phyloP scores from a whole-genome alignment of 1,140 invertebrate species.

The Thalassaphorura encarpata region DNA sequence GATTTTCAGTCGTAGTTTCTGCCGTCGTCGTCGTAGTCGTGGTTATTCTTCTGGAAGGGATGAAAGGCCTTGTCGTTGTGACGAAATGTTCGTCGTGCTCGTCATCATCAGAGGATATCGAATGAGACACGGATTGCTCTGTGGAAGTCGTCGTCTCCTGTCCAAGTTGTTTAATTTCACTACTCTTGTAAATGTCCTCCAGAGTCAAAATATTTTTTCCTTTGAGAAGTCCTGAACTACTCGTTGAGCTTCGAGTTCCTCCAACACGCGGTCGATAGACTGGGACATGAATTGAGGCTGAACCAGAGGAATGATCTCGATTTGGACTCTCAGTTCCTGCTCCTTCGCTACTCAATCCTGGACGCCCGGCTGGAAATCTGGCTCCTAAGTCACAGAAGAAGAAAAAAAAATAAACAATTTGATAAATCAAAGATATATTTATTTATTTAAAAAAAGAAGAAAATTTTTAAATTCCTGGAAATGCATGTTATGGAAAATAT shows the following conservation, averaged over 20 bases:
- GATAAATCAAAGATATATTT: too few relatives aligned
- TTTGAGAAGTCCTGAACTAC: neutral
- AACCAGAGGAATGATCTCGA: neutral
- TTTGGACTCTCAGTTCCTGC: too few relatives aligned
- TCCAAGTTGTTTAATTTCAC: slow-evolving; percentile 21
- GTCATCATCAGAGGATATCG: slow-evolving; percentile 15
- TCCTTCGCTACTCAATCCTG: too few relatives aligned
- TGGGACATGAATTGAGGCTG: slow-evolving; percentile 10
- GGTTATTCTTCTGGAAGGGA: neutral
- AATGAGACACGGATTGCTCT: slow-evolving; percentile 15
- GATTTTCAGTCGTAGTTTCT: neutral
- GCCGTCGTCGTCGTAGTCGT: neutral
- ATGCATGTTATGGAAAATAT: too few relatives aligned
- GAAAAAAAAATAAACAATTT: too few relatives aligned
- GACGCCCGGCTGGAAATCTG: slow-evolving; percentile 25
- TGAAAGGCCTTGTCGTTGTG: neutral
- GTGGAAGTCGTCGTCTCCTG: slow-evolving; percentile 1
- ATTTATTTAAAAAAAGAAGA: too few relatives aligned
- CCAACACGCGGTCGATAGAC: slow-evolving; percentile 13
- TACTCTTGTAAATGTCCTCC: slow-evolving; percentile 27
- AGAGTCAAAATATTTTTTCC: neutral
- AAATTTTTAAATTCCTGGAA: too few relatives aligned
- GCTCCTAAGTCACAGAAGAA: too few relatives aligned
- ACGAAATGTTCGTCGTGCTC: slow-evolving; percentile 1
- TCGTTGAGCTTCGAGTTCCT: neutral